Evolutionary conservation across 2,797 vertebrate species (phyloP), one percentile per base, ranked within the genome.

Genomic region (Xiphorhynchus erythropygius): DNA sequence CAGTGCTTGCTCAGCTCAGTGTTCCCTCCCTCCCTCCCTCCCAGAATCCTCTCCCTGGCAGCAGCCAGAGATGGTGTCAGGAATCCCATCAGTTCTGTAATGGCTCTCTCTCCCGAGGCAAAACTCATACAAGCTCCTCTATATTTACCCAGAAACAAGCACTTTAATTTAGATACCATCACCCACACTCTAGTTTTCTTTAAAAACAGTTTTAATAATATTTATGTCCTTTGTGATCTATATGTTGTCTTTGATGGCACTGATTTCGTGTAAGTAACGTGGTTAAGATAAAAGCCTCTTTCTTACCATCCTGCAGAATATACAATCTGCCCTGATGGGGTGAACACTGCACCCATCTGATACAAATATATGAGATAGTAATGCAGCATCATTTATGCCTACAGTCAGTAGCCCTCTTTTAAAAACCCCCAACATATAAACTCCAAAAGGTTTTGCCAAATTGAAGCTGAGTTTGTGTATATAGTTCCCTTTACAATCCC

Each of bases 201-300:
- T 62, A 13, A 71, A 91, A 77, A 13, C 41, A 35, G 9, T 62
- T 87, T 37, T 35, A 76, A 71, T 91, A 77, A 68, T 93, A 71
- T 89, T 87, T 87, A 71, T 85, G 41, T 69, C 33, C 39, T 65
- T 59, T 23, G 10, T 92, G 60, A 85, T 78, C 37, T 44, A 1
- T n/a, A 18, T 7, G 18, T 56, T 39, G 41, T 46, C 62, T 89
- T 62, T n/a, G 68, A 41, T 2, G 6, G 37, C 62, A 47, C 11
- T 56, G 69, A 55, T 68, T 78, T 82, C 74, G 55, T 42, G 9
- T n/a, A 41, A 75, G 21, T 73, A 88, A 78, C 3, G 0, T 18
- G 64, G 21, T 71, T 85, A 92, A 87, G 57, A 57, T 78, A 92
- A 95, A 92, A 93, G 64, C 60, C 14, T 83, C 60, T 67, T 53